Percentiles rank a stretch among this genome's conserved stretches.
phyloP scores from a whole-genome alignment of 64 coral and sea anemone genomes.

The Catalaphyllia jardinei region DNA sequence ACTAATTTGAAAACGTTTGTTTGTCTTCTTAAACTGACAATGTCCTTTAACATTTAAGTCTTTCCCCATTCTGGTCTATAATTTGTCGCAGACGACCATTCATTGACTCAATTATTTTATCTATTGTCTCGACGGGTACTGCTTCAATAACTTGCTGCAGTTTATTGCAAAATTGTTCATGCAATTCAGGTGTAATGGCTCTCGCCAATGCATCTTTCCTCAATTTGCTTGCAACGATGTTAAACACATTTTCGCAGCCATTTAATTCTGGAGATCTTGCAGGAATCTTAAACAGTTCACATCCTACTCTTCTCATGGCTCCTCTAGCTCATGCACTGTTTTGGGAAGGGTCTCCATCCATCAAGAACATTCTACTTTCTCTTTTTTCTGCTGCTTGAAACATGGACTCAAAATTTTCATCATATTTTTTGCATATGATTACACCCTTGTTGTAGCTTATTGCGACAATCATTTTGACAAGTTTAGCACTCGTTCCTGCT shows the following conservation, averaged over 20 bases:
- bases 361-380: slow-evolving; percentile 21
- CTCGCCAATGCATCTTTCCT: slow-evolving; percentile 44
- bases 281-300: slow-evolving; percentile 43
- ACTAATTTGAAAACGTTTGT: too few species aligned
- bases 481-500: slow-evolving; percentile 21
- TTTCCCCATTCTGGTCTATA: not conserved
- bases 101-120: slow-evolving; percentile 24
- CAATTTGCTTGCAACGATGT: slow-evolving; percentile 50
- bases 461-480: slow-evolving; percentile 25
- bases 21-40: not conserved
- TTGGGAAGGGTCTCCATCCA: slow-evolving; percentile 57
- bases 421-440: slow-evolving; percentile 28
- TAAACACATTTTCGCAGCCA: slow-evolving; percentile 48
- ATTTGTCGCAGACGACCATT: not conserved
- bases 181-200: slow-evolving; percentile 45
- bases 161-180: slow-evolving; percentile 58
- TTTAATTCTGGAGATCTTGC: slow-evolving; percentile 51
- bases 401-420: slow-evolving; percentile 35
- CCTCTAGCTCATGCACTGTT: slow-evolving; percentile 60
- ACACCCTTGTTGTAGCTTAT: slow-evolving; percentile 31
- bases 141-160: slow-evolving; percentile 29
- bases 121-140: slow-evolving; percentile 11
- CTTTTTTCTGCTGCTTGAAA: slow-evolving; percentile 46
- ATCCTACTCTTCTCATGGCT: slow-evolving; percentile 45
- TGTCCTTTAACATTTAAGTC: not conserved